Conservation (phyloP, 2,797 vertebrate genomes). For the Crocidura indochinensis region DNA sequence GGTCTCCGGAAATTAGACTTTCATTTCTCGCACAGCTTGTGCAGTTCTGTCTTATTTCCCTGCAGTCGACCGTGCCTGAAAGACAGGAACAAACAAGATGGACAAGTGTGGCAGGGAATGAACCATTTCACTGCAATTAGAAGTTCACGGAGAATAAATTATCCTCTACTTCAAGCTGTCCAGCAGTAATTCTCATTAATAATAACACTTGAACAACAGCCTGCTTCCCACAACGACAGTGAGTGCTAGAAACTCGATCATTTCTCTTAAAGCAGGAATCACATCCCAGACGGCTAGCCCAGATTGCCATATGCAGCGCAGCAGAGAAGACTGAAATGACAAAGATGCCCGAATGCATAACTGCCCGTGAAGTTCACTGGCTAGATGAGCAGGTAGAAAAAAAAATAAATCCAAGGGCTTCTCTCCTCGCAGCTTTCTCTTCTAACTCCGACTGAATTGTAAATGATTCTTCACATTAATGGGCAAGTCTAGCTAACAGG, state of each 20-base stretch:
- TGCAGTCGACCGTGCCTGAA: constrained; percentile 89
- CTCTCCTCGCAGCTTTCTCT: constrained; percentile 51
- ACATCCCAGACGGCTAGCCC: constrained; percentile 71
- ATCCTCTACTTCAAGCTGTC: constrained; percentile 92
- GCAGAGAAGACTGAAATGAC: constrained; percentile 55
- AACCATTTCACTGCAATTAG: constrained; percentile 91
- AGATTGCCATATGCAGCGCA: constrained; percentile 78
- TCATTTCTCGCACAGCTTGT: constrained; percentile 85
- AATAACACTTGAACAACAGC: constrained; percentile 90
- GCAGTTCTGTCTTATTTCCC: constrained; percentile 87
- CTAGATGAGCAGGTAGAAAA: constrained; percentile 39
- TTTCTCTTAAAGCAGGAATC: constrained; percentile 81
- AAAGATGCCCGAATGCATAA: constrained; percentile 18
- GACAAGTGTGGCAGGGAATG: constrained; percentile 90
- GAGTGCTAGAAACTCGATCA: constrained; percentile 86
- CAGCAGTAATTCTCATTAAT: constrained; percentile 90
- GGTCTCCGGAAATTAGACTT: constrained; percentile 83
- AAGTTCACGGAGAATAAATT: constrained; percentile 93
- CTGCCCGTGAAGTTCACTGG: constrained; percentile 59
- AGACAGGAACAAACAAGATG: constrained; percentile 90
- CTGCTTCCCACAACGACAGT: constrained; percentile 88
- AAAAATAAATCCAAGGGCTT: constrained; percentile 42
- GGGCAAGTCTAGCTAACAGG: not conserved
- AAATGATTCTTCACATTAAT: constrained; percentile 50
- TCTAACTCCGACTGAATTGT: constrained; percentile 46